A percentile compares a stretch with the other conserved stretches of the same genome.
These are phyloP conservation scores for Parnassius glacialis DNA, from an alignment of 2,888 invertebrate species.

Conservation along the genomic window DNA sequence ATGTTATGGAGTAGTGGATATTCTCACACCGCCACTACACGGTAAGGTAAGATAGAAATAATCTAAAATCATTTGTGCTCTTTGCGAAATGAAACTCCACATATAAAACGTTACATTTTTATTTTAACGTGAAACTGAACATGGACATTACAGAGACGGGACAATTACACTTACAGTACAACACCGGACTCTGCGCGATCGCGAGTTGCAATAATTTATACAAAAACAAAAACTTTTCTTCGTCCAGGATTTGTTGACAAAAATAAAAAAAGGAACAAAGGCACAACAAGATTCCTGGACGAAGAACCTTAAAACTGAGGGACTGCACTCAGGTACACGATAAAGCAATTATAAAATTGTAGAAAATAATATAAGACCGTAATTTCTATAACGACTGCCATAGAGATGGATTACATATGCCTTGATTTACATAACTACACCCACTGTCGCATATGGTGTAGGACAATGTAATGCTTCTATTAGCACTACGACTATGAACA, in stretches of 20 bases:
- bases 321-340: not conserved
- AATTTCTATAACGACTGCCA: too few relatives aligned
- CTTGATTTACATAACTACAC: too few relatives aligned
- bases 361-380: too few relatives aligned
- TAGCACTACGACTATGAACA: too few relatives aligned
- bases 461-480: too few relatives aligned
- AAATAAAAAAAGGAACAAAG: not conserved
- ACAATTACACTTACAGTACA: constrained; percentile 24
- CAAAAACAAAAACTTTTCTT: not conserved
- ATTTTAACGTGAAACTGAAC: not conserved
- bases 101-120: constrained; percentile 39
- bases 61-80: too few relatives aligned
- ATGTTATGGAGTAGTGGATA: too few relatives aligned
- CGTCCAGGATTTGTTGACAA: not conserved
- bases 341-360: too few relatives aligned
- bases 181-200: not conserved
- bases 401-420: too few relatives aligned
- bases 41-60: too few relatives aligned
- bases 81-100: constrained; percentile 84
- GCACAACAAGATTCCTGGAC: not conserved
- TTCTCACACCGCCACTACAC: too few relatives aligned
- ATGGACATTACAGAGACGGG: constrained; percentile 8
- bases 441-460: too few relatives aligned
- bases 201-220: not conserved
- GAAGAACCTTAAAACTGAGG: not conserved